Evolutionary conservation across 2,113 vertebrate species (phyloP), one percentile per base, ranked within the genome.

Genomic region (Ahaetulla prasina): DNA sequence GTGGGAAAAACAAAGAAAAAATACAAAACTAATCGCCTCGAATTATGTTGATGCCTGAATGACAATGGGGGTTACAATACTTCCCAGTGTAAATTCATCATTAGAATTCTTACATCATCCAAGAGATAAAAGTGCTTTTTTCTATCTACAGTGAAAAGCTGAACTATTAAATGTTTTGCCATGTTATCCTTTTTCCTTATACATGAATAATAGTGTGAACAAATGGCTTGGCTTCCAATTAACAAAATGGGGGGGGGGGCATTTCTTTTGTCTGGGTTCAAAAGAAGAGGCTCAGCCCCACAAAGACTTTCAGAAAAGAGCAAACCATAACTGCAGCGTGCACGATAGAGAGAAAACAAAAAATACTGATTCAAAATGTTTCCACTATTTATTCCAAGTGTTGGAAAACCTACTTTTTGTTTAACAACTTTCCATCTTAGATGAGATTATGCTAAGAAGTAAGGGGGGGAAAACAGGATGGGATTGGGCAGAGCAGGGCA

Each of bases 81-180:
- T 47, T 91, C 57, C 7, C 89, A 74, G 80, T 89, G 91, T 25
- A 85, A 85, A 93, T 88, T 93, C 87, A 11, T 94, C 94, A 93
- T 47, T 20, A 52, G 90, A 84, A 93, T 68, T 25, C 74, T n/a
- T 39, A 35, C 12, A 52, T 84, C 4, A 88, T 0, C 54, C 54
- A 90, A 35, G 68, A 94, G 93, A 95, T 89, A 39, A 92, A 93
- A 93, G 60, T 0, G 0, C 53, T 2, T 0, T 11, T 86, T 90
- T 74, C 86, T 88, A 90, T 89, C 89, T 89, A 45, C 6, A 14
- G 45, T 11, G 53, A 35, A 54, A 55, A 80, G 10, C 50, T n/a
- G 63, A 6, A 54, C 87, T 84, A 25, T 30, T 27, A 12, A 80
- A 47, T 57, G 49, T 25, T 92, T 12, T 54, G 60, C 25, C 35